Conservation (phyloP, 2,797 vertebrate genomes). For the Aquila chrysaetos region DNA sequence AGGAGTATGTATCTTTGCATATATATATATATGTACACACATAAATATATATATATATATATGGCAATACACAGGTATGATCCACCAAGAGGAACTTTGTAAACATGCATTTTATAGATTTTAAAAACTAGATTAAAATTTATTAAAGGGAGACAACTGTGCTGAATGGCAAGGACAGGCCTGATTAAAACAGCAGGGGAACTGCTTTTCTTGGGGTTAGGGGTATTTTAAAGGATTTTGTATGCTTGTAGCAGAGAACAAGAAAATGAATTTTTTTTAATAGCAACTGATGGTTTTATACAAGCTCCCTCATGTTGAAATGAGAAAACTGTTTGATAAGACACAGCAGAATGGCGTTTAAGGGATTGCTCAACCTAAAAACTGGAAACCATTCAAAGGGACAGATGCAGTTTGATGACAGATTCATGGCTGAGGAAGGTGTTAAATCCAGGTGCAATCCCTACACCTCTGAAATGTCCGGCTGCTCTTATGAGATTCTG, state of each 20-base stretch:
- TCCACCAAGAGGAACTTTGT: background rate
- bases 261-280: background rate
- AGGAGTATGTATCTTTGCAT: background rate
- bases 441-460: background rate
- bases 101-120: background rate
- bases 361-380: background rate
- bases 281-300: background rate
- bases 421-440: background rate
- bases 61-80: background rate
- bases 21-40: background rate
- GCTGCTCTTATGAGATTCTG: background rate
- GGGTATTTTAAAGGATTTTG: background rate
- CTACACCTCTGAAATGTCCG: background rate
- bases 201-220: background rate
- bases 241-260: background rate
- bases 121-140: background rate
- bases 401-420: background rate
- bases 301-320: background rate
- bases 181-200: background rate
- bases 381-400: background rate
- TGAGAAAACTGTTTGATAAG: background rate
- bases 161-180: background rate
- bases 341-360: background rate
- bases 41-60: background rate
- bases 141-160: background rate